phyloP scores from a whole-genome alignment of 2,888 invertebrate genomes.

The Aphidius colemani region DNA sequence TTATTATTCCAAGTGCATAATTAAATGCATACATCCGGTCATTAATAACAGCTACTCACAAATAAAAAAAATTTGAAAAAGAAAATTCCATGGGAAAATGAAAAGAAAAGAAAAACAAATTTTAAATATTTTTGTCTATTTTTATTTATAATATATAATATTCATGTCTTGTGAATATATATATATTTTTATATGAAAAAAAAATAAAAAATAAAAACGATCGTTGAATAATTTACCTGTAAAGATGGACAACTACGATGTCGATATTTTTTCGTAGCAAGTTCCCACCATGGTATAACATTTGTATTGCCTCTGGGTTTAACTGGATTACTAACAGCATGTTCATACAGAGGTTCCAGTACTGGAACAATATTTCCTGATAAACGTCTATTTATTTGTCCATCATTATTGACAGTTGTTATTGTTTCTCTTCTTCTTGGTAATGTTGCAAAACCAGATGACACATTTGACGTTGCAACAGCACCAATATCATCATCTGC shows the following conservation, averaged over 20 bases:
- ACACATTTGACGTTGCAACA: neutral
- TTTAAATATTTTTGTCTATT: no score
- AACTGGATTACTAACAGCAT: slow-evolving; percentile 58
- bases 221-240: slow-evolving; percentile 61
- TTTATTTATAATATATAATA: no score
- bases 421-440: slow-evolving; percentile 39
- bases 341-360: slow-evolving; percentile 60
- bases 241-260: slow-evolving; percentile 83
- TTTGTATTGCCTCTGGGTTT: slow-evolving; percentile 44
- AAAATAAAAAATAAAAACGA: no score
- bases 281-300: slow-evolving; percentile 83
- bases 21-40: no score
- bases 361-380: slow-evolving; percentile 48
- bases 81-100: no score
- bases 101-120: no score
- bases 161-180: no score
- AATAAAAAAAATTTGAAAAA: no score
- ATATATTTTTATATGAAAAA: no score
- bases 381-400: slow-evolving; percentile 41
- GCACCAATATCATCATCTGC: slow-evolving; percentile 22
- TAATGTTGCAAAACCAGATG: slow-evolving; percentile 46
- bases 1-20: no score
- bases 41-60: no score
- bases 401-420: slow-evolving; percentile 37
- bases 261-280: slow-evolving; percentile 79